Percentiles rank a stretch among this genome's conserved stretches.
These are phyloP conservation scores for Habropoda laboriosa DNA, from an alignment of 1,140 invertebrate species.

Conservation along the genomic window DNA sequence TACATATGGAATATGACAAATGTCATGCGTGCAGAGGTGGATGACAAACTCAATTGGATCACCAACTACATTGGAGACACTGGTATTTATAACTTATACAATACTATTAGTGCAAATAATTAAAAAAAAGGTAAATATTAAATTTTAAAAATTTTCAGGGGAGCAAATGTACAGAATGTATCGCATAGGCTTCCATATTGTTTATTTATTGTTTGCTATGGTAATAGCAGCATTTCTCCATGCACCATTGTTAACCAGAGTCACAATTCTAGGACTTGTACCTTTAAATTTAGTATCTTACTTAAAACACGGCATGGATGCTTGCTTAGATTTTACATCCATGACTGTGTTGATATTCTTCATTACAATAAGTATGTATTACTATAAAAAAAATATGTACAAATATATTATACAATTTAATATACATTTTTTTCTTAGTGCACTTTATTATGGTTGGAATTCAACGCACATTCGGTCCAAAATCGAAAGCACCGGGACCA, in stretches of 20 bases:
- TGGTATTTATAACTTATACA: slow-evolving; percentile 70
- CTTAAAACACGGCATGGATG: slow-evolving; percentile 75
- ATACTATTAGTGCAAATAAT: not conserved
- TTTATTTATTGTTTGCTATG: slow-evolving; percentile 76
- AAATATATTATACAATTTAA: not conserved
- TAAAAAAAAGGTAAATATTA: not conserved
- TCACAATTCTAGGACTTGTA: slow-evolving; percentile 73
- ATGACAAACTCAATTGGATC: slow-evolving; percentile 84
- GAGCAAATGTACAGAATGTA: slow-evolving; percentile 75
- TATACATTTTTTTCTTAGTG: slow-evolving; percentile 66
- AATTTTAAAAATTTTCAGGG: slow-evolving; percentile 67
- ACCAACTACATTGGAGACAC: slow-evolving; percentile 82
- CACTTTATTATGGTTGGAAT: slow-evolving; percentile 73
- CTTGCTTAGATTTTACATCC: slow-evolving; percentile 75
- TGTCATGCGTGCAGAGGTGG: slow-evolving; percentile 81
- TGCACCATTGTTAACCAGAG: slow-evolving; percentile 73
- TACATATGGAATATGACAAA: slow-evolving; percentile 82
- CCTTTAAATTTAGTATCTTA: slow-evolving; percentile 76
- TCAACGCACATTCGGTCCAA: slow-evolving; percentile 63
- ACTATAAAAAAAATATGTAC: slow-evolving; percentile 4
- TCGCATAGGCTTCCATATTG: slow-evolving; percentile 65
- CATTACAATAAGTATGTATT: slow-evolving; percentile 75
- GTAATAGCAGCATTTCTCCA: slow-evolving; percentile 77
- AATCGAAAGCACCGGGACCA: slow-evolving; percentile 1
- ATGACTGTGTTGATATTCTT: slow-evolving; percentile 75